Conservation (phyloP, 2,113 vertebrate genomes). For the Urocolius indicus region DNA sequence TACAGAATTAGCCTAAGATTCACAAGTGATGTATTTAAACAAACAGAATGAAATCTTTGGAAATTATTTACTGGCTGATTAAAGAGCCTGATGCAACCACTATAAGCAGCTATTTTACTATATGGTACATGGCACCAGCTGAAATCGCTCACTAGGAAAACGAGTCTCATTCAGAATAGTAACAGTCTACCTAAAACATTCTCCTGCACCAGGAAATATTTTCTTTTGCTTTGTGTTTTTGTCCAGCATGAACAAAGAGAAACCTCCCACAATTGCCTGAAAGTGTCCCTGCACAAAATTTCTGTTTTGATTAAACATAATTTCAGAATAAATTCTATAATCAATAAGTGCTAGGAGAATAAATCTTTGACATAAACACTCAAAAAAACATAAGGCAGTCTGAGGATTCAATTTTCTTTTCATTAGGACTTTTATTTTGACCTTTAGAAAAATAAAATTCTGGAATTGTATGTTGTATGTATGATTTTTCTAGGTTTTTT, state of each 20-base stretch:
- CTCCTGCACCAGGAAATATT: neutral
- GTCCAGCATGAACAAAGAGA: neutral
- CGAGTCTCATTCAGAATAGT: neutral
- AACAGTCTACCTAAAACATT: neutral
- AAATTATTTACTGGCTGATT: neutral
- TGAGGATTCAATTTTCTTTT: neutral
- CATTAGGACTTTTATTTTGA: neutral
- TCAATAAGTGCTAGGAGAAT: neutral
- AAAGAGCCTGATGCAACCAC: neutral
- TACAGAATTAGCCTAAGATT: neutral
- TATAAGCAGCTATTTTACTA: neutral
- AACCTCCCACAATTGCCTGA: neutral
- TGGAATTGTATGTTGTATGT: neutral
- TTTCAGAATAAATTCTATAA: neutral
- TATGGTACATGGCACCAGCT: neutral
- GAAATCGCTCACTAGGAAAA: neutral
- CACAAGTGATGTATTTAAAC: neutral
- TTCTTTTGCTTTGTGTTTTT: neutral
- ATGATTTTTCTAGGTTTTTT: neutral
- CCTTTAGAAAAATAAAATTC: neutral
- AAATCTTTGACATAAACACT: neutral
- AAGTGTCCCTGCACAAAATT: neutral
- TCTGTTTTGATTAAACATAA: neutral
- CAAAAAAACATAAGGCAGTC: neutral
- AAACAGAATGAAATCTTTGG: neutral